Base-by-base conservation (phyloP, 2,888 invertebrate genomes). In the Clunio marinus region DNA sequence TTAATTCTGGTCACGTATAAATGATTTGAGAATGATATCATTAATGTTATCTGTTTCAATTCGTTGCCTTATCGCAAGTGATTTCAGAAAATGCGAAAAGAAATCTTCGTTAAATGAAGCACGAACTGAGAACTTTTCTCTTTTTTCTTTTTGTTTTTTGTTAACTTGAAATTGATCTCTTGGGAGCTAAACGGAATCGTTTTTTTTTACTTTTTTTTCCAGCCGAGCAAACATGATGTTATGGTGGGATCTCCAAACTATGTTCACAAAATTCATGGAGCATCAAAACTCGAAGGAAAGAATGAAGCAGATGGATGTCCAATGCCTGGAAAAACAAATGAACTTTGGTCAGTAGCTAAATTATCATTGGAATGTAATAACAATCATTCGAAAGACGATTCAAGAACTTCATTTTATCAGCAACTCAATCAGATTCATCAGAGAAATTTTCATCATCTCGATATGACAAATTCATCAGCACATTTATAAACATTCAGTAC, bases 281-380 rank as follows among this genome's bases (percentile, higher is more conserved):
- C 41, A 5, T 20, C 63, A 5, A 65, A 57, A 27, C n/a, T 24
- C 10, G 57, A 57, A 13, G 57, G 2, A 3, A 57, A 45, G n/a
- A 66, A 22, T n/a, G 15, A 15, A n/a, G 22, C 55, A 10, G 66
- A 55, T 28, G 25, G 24, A 13, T 32, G 10, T 25, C 13, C 41
- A 15, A 7, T 24, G 2, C 10, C 55, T 20, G n/a, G 25, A 5
- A 24, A 57, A 27, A 25, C 57, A 20, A 55, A 51, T 57, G 69
- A 71, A 37, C 25, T 70, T 2, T 71, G 71, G 70, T 70, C 70
- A 41, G 69, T 71, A 24, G 70, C 71, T 13, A 25, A 70, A 57
- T 68, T 71, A 27, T 70, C 71, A 22, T 65, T 71, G n/a, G 71
- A 71, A 17, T 66, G 66, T 35, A 32, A 20, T 28, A 66, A 66